These are phyloP conservation scores for Agapostemon virescens DNA, from an alignment of 2,888 invertebrate species.

Conservation along the genomic window DNA sequence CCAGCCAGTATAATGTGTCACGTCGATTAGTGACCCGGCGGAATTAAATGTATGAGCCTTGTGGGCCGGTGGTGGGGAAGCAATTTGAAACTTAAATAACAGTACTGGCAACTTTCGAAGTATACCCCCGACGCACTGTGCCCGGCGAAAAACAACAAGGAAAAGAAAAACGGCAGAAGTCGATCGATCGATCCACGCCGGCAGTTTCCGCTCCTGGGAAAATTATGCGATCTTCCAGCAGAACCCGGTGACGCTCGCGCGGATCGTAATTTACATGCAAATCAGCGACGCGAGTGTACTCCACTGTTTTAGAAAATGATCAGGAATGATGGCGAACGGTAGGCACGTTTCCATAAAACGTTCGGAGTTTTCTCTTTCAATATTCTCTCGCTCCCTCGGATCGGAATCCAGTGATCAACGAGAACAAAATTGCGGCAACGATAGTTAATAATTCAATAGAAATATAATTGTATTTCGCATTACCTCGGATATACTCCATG, in stretches of 20 bases:
- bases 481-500: background rate
- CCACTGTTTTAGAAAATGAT: background rate
- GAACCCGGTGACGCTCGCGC: slow-evolving; percentile 1
- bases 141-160: background rate
- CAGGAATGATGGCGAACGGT: background rate
- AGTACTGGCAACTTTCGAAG: slow-evolving; percentile 43
- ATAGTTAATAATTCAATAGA: background rate
- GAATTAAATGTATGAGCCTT: slow-evolving; percentile 47
- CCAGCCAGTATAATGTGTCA: slow-evolving; percentile 36
- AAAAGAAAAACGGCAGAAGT: slow-evolving; percentile 1
- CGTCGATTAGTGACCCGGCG: slow-evolving; percentile 45
- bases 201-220: slow-evolving; percentile 17
- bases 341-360: background rate
- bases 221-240: slow-evolving; percentile 23
- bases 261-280: slow-evolving; percentile 27
- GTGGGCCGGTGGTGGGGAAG: background rate
- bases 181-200: slow-evolving; percentile 17
- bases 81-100: slow-evolving; percentile 57
- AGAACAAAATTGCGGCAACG: background rate
- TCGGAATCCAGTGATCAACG: background rate
- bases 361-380: background rate
- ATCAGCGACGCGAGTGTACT: background rate
- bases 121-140: slow-evolving; percentile 5
- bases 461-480: background rate
- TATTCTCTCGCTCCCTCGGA: background rate